Conservation (phyloP, 2,888 invertebrate species). For the Trachelus troglodyta region DNA sequence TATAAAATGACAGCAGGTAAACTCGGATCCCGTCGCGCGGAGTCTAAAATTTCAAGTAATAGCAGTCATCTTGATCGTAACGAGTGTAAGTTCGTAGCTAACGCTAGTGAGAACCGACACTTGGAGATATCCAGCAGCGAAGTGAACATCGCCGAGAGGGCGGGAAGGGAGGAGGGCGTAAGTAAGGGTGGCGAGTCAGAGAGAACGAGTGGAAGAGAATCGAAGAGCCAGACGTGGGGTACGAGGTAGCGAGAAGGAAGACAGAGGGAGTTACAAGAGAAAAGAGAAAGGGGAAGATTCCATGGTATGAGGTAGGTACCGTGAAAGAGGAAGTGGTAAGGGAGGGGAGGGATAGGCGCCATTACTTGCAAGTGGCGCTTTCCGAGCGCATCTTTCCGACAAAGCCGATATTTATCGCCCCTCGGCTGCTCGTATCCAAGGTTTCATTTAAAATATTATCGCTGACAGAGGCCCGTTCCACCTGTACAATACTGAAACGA, state of each 20-base stretch:
- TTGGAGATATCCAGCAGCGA: neutral
- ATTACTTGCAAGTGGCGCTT: conserved; percentile 65
- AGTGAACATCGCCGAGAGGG: neutral
- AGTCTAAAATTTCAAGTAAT: neutral
- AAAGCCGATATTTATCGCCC: conserved; percentile 62
- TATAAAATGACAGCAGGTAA: neutral
- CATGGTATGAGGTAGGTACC: conserved; percentile 29
- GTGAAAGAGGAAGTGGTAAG: conserved; percentile 19
- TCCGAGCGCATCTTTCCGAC: conserved; percentile 56
- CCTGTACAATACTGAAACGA: conserved; percentile 9
- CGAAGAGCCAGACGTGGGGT: conserved; percentile 30
- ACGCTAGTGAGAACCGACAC: conserved; percentile 8
- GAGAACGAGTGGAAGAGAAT: conserved; percentile 23
- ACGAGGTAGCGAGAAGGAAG: conserved; percentile 16
- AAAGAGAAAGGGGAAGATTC: conserved; percentile 27
- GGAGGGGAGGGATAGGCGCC: conserved; percentile 42
- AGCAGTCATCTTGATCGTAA: conserved; percentile 5
- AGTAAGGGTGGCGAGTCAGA: conserved; percentile 21
- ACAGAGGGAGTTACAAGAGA: conserved; percentile 13
- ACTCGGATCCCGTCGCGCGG: neutral
- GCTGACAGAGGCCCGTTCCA: conserved; percentile 46
- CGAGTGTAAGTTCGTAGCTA: conserved; percentile 7
- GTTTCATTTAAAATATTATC: conserved; percentile 63
- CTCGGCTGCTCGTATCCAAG: conserved; percentile 38
- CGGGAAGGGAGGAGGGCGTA: conserved; percentile 2